Percentiles rank a stretch among this genome's conserved stretches.
These are phyloP conservation scores for Laticauda colubrina DNA, from an alignment of 2,113 vertebrate species.

Conservation along the genomic window DNA sequence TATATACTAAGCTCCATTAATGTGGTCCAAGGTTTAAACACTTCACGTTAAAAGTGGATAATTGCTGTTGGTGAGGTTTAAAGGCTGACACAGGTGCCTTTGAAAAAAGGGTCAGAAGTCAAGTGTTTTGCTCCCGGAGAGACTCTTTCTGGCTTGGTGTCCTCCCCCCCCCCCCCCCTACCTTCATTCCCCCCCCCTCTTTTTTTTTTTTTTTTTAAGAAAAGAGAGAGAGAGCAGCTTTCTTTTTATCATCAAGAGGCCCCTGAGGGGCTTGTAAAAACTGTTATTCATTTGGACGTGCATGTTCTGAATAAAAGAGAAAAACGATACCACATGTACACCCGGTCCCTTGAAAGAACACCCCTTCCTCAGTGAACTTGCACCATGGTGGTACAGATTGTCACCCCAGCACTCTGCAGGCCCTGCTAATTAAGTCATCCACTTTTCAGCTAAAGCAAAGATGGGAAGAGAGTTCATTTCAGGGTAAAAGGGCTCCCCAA, in stretches of 20 bases:
- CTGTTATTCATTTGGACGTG: slow-evolving; percentile 83
- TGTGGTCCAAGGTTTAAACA: slow-evolving; percentile 79
- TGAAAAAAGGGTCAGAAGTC: slow-evolving; percentile 93
- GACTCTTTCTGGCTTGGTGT: slow-evolving; percentile 62
- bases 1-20: slow-evolving; percentile 81
- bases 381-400: slow-evolving; percentile 61
- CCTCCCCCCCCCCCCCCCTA: not conserved
- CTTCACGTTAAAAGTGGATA: slow-evolving; percentile 91
- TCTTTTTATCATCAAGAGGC: slow-evolving; percentile 61
- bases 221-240: not conserved
- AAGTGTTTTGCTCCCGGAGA: slow-evolving; percentile 85
- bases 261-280: slow-evolving; percentile 75
- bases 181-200: too few relatives aligned
- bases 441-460: slow-evolving; percentile 49
- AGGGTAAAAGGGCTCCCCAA: not conserved
- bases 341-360: slow-evolving; percentile 60
- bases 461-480: slow-evolving; percentile 45
- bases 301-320: slow-evolving; percentile 78
- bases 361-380: not conserved
- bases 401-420: slow-evolving; percentile 69
- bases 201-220: not conserved
- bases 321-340: slow-evolving; percentile 77
- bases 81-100: slow-evolving; percentile 88
- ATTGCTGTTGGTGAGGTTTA: slow-evolving; percentile 88
- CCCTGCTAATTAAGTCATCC: slow-evolving; percentile 58